These are phyloP conservation scores for Chrysocyon brachyurus DNA, from an alignment of 2,797 vertebrate genomes.

Conservation along the genomic window DNA sequence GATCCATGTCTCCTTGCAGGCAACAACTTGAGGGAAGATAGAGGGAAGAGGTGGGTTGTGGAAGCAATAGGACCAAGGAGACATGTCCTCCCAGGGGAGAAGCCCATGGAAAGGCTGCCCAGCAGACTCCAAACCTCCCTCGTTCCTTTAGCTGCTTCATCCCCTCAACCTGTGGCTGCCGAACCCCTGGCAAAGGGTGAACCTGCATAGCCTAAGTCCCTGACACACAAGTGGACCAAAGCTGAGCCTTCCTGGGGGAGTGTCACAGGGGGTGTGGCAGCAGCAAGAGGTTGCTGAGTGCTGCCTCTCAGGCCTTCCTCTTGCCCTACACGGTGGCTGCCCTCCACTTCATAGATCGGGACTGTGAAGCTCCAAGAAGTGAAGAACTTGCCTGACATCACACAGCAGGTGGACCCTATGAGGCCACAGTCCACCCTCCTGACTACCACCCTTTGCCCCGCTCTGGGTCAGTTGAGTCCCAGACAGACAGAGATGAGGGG, in stretches of 20 bases:
- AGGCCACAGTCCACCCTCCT: too few species aligned
- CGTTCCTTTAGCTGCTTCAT: accelerated
- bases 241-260: background rate
- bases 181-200: accelerated
- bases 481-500: background rate
- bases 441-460: too few species aligned
- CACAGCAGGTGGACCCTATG: background rate
- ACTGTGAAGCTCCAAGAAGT: background rate
- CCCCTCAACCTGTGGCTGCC: accelerated
- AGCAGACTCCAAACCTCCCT: accelerated
- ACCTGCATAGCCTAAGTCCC: accelerated
- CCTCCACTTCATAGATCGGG: background rate
- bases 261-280: accelerated
- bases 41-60: background rate
- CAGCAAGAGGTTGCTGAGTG: accelerated
- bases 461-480: background rate
- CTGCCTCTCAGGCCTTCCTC: background rate
- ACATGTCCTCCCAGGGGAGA: accelerated
- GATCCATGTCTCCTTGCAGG: background rate
- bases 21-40: background rate
- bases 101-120: background rate
- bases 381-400: background rate
- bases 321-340: accelerated
- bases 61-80: background rate
- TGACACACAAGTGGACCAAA: accelerated